phyloP scores from a whole-genome alignment of 2,888 invertebrate species.

The Sturmia bella region DNA sequence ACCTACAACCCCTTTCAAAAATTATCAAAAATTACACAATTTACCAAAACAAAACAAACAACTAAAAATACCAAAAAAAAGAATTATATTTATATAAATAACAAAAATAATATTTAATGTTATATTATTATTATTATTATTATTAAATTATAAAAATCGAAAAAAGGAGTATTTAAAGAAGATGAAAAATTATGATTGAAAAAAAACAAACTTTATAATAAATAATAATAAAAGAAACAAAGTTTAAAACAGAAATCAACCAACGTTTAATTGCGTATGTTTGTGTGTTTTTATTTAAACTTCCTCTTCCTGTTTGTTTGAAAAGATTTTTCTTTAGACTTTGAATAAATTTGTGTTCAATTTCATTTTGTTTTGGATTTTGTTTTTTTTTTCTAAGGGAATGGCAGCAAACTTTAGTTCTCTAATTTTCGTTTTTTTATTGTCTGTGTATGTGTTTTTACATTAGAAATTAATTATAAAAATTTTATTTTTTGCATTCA shows the following conservation, averaged over 20 bases:
- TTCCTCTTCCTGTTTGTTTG: conserved; percentile 61
- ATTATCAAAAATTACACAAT: conserved; percentile 59
- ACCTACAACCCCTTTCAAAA: conserved; percentile 51
- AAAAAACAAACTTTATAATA: conserved; percentile 62
- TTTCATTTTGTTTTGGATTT: neutral
- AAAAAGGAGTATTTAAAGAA: conserved; percentile 68
- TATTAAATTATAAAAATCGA: conserved; percentile 54
- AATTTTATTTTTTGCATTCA: conserved; percentile 45
- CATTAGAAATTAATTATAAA: conserved; percentile 13
- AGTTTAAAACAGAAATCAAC: conserved; percentile 47
- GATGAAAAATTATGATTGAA: conserved; percentile 65
- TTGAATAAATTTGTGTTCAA: neutral
- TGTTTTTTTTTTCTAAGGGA: conserved; percentile 7
- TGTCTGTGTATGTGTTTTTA: conserved; percentile 28
- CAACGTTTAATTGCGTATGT: conserved; percentile 75
- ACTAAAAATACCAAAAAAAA: conserved; percentile 46
- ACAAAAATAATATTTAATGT: conserved; percentile 61
- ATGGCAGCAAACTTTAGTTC: conserved; percentile 47
- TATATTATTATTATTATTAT: conserved; percentile 68
- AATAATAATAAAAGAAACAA: conserved; percentile 56
- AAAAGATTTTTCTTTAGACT: conserved; percentile 41
- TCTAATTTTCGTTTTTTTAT: neutral
- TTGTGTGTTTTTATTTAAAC: conserved; percentile 72
- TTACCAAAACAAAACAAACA: conserved; percentile 32
- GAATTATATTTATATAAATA: conserved; percentile 64